Evolutionary conservation across 2,113 vertebrate genomes (phyloP).

Genomic region (Synodontis membranacea): DNA sequence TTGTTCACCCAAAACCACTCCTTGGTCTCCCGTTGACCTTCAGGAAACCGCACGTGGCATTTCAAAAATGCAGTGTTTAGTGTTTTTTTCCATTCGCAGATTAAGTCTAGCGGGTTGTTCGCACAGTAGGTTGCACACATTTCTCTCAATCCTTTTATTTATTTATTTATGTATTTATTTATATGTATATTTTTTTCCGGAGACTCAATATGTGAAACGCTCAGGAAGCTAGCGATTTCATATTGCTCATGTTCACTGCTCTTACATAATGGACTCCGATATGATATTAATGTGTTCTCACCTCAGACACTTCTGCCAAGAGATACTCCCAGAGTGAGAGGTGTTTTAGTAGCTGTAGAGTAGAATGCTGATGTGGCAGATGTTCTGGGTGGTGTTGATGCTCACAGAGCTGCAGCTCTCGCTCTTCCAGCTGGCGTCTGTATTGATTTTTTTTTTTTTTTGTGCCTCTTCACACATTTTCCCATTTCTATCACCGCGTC

Average conservation of each 20-base stretch:
- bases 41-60: not conserved
- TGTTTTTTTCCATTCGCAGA: constrained; percentile 17
- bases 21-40: constrained; percentile 3
- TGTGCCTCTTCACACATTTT: not conserved
- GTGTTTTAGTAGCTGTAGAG: constrained; percentile 17
- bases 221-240: not conserved
- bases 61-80: constrained; percentile 21
- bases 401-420: constrained; percentile 20
- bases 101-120: not conserved
- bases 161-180: too few relatives aligned
- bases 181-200: not conserved
- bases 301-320: constrained; percentile 20
- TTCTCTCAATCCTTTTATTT: not conserved
- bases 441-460: not conserved
- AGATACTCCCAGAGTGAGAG: constrained; percentile 12
- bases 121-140: not conserved
- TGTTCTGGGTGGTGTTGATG: constrained; percentile 28
- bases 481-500: not conserved
- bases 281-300: constrained; percentile 31
- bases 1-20: constrained; percentile 18
- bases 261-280: not conserved
- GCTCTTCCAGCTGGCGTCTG: not conserved
- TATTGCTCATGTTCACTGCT: not conserved
- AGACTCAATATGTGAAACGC: not conserved
- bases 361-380: constrained; percentile 21